phyloP scores from a whole-genome alignment of 2,113 vertebrate species.

The Callocephalon fimbriatum region DNA sequence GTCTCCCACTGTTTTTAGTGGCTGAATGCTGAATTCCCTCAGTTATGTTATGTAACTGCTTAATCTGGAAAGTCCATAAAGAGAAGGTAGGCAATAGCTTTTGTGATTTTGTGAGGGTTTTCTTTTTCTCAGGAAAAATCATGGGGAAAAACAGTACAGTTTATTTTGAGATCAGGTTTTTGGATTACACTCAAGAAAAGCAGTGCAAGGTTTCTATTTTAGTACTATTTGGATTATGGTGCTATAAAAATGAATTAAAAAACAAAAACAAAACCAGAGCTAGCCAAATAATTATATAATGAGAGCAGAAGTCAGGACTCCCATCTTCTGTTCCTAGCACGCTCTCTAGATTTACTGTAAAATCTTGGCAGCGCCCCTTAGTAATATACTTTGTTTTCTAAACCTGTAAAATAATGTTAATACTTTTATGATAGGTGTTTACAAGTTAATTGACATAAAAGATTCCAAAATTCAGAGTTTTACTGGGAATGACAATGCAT shows the following conservation, averaged over 20 bases:
- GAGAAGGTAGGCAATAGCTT: background rate
- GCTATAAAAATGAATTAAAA: background rate
- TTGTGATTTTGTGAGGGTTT: background rate
- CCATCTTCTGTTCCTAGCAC: background rate
- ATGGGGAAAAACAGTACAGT: background rate
- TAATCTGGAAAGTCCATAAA: background rate
- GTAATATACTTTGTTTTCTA: background rate
- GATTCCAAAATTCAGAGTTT: background rate
- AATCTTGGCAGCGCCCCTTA: background rate
- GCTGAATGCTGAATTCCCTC: background rate
- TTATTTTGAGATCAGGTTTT: background rate
- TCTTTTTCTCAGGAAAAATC: background rate
- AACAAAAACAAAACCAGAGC: background rate
- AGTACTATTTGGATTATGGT: background rate
- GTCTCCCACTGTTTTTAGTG: background rate
- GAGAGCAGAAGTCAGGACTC: background rate
- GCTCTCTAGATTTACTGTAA: background rate
- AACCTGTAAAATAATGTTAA: background rate
- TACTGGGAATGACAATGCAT: background rate
- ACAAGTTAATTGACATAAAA: background rate
- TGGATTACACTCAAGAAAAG: conserved; percentile 50
- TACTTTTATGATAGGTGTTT: background rate
- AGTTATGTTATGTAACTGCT: background rate
- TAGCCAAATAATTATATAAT: background rate
- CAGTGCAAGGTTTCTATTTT: conserved; percentile 20